phyloP scores from a whole-genome alignment of 1,140 invertebrate species.

The Anadara kagoshimensis region DNA sequence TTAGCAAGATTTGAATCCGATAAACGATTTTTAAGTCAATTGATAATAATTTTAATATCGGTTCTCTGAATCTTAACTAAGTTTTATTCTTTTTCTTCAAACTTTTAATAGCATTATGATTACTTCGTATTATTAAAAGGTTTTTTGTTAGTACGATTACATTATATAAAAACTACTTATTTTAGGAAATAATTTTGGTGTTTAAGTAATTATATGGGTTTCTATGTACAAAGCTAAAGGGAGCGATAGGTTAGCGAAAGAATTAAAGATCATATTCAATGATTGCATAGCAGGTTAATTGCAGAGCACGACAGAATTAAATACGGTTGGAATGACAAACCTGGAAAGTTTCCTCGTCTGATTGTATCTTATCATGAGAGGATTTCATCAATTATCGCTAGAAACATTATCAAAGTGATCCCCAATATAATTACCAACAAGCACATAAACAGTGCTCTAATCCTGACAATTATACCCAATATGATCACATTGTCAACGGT shows the following conservation, averaged over 20 bases:
- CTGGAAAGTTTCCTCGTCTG: constrained; percentile 7
- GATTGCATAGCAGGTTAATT: constrained; percentile 2
- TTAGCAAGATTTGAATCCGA: too few relatives aligned
- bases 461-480: too few relatives aligned
- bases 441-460: too few relatives aligned
- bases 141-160: too few relatives aligned
- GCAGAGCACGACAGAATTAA: constrained; percentile 2
- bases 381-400: constrained; percentile 14
- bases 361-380: constrained; percentile 10
- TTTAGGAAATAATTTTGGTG: constrained; percentile 13
- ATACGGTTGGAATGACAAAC: not conserved
- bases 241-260: not conserved
- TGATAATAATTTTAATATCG: too few relatives aligned
- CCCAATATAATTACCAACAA: not conserved
- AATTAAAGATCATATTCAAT: not conserved
- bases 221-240: constrained; percentile 2
- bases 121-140: too few relatives aligned
- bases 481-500: too few relatives aligned
- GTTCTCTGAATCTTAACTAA: too few relatives aligned
- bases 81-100: too few relatives aligned
- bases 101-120: too few relatives aligned
- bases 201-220: constrained; percentile 18
- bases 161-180: constrained; percentile 6
- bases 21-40: too few relatives aligned
- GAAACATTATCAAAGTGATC: constrained; percentile 9